These are phyloP conservation scores for Lucilia sericata DNA, from an alignment of 1,140 invertebrate genomes.

Conservation along the genomic window DNA sequence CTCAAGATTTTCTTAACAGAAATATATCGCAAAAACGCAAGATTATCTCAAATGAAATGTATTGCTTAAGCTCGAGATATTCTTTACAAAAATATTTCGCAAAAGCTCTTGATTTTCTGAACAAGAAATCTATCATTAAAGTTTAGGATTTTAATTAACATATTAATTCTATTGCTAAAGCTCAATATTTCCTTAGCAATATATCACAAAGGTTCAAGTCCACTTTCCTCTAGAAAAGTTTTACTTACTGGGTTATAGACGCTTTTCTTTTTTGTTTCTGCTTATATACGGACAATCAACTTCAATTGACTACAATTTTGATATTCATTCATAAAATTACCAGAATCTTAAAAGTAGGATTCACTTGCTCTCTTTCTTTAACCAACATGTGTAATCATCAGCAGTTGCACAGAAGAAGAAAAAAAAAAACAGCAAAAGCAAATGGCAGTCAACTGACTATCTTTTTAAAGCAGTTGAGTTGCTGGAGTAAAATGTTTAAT, in stretches of 20 bases:
- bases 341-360: background rate
- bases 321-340: conserved; percentile 19
- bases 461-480: background rate
- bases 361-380: background rate
- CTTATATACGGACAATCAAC: background rate
- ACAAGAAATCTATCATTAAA: no score
- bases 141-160: no score
- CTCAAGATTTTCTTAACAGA: no score
- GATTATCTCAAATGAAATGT: no score
- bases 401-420: background rate
- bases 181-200: no score
- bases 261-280: background rate
- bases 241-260: background rate
- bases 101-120: no score
- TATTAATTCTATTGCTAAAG: no score
- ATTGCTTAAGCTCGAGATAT: no score
- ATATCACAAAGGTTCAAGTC: no score
- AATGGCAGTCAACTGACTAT: background rate
- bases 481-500: conserved; percentile 36
- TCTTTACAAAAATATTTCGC: no score
- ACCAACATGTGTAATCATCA: conserved; percentile 6
- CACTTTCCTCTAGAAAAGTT: background rate
- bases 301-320: conserved; percentile 26
- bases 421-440: no score
- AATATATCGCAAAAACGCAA: no score